Base-by-base conservation (phyloP, 2,888 invertebrate species). In the Diarsia mendica region DNA sequence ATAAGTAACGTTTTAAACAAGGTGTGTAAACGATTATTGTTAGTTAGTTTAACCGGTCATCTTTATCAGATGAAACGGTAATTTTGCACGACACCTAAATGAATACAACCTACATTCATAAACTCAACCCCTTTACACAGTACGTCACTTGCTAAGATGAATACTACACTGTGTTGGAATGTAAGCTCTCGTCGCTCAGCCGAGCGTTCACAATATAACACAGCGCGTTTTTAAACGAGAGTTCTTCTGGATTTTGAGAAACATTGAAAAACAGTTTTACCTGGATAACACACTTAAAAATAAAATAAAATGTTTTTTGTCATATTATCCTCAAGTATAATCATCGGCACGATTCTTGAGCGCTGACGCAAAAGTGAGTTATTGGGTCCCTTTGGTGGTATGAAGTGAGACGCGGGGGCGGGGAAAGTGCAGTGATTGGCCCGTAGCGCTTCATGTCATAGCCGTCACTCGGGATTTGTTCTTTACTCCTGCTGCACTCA, bases 1-100 rank as follows among this genome's bases (percentile, higher is more conserved):
- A 60, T 70, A 55, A 67, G 33, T 33, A 77, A 70, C 55, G 28
- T 20, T n/a, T 65, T 49, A n/a, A n/a, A 69, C 28, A 71, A 80
- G 72, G 72, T 82, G 51, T 53, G 72, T 79, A 72, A 20, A 39
- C 0, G 20, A 28, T 53, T 33, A 11, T 28, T 39, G 6, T 39
- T 39, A 3, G 39, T 39, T 39, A 0, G 39, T 39, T 39, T 39
- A 39, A 39, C 39, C 0, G 46, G 46, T 48, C 46, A 48, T 11
- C 46, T 13, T 13, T 8, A 48, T 13, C 46, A 51, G 3, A 9
- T 51, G 8, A 20, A 9, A n/a, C 10, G 9, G 20, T 51, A 20
- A 9, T 20, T 20, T n/a, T 20, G 51, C 53, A 23, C 53, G 23
- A 23, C 51, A 53, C 53, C n/a, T 53, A 0, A 53, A 51, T 51